phyloP scores from a whole-genome alignment of 2,797 vertebrate genomes.

The Semotilus atromaculatus region DNA sequence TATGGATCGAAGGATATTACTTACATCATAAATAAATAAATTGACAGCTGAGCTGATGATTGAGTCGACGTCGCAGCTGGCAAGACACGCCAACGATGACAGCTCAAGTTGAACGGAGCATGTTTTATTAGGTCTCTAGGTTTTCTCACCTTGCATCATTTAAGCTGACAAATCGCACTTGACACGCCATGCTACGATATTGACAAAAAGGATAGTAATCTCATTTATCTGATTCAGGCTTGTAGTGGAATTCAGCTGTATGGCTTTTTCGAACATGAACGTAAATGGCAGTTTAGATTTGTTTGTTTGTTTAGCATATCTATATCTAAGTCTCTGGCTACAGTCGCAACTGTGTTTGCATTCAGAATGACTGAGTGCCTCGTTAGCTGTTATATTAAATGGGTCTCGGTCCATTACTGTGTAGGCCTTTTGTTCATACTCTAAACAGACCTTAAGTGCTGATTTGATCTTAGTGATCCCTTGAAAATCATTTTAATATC shows the following conservation, averaged over 20 bases:
- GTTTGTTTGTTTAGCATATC: constrained; percentile 23
- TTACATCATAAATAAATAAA: constrained; percentile 54
- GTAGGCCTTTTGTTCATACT: neutral
- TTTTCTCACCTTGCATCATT: constrained; percentile 57
- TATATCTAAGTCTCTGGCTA: neutral
- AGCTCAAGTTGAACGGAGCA: constrained; percentile 32
- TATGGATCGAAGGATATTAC: constrained; percentile 45
- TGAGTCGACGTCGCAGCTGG: constrained; percentile 33
- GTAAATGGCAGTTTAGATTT: constrained; percentile 30
- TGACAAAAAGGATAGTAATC: constrained; percentile 47
- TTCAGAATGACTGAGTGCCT: constrained; percentile 3
- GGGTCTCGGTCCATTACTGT: constrained; percentile 5
- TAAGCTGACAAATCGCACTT: constrained; percentile 53
- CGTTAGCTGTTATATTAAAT: constrained; percentile 25
- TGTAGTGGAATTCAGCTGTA: neutral
- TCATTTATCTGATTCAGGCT: constrained; percentile 45
- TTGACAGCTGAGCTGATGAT: constrained; percentile 45
- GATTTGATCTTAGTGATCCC: constrained; percentile 14
- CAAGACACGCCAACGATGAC: constrained; percentile 26
- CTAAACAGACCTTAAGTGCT: constrained; percentile 20
- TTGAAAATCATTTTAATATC: neutral
- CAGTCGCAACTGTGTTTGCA: constrained; percentile 14
- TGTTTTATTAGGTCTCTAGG: constrained; percentile 50
- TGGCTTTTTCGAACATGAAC: neutral
- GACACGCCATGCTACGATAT: constrained; percentile 48